Evolutionary conservation across 2,888 invertebrate genomes (phyloP), one percentile per base, ranked within the genome.

Genomic region (Halocaridina rubra): DNA sequence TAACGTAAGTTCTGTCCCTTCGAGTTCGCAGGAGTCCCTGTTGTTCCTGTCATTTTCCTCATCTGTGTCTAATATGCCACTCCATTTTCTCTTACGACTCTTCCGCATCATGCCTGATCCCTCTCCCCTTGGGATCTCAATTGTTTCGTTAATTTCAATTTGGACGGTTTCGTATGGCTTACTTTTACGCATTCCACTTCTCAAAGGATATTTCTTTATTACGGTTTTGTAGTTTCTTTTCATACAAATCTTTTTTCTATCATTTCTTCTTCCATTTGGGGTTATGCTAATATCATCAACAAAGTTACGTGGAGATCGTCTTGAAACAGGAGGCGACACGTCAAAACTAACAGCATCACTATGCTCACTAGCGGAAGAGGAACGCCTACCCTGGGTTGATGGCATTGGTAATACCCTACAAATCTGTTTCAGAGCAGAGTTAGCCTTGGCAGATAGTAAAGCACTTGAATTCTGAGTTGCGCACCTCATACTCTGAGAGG

Each of bases 201-300:
- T 76, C 3, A 88, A 81, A 13, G 88, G 88, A 39, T 88, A 88
- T 27, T 86, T 86, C 61, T 88, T 88, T 13, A 88, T 88, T 13
- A 88, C 88, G n/a, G 88, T 88, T 29, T 84, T 84, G 59, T 87
- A 87, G 46, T 87, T 87, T 53, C 88, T 86, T 75, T 88, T 88
- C 88, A 88, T 86, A 29, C 85, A 85, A n/a, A 88, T 88, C 53
- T 88, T 88, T 57, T 86, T 86, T 7, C 82, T 72, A 32, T 80
- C 80, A 53, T 24, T 53, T 30, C 46, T 32, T 30, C 53, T 39
- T 19, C 69, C 69, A 19, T 46, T 33, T 24, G 22, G 19, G 24
- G n/a, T 67, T 32, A 30, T 39, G 10, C 39, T 79, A 22, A 76
- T 76, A 27, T 85, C 71, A 22, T 80, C 82, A 4, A 64, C 72